These are phyloP conservation scores for Drosophila arawakana DNA, from an alignment of 1,140 invertebrate species.

Conservation along the genomic window DNA sequence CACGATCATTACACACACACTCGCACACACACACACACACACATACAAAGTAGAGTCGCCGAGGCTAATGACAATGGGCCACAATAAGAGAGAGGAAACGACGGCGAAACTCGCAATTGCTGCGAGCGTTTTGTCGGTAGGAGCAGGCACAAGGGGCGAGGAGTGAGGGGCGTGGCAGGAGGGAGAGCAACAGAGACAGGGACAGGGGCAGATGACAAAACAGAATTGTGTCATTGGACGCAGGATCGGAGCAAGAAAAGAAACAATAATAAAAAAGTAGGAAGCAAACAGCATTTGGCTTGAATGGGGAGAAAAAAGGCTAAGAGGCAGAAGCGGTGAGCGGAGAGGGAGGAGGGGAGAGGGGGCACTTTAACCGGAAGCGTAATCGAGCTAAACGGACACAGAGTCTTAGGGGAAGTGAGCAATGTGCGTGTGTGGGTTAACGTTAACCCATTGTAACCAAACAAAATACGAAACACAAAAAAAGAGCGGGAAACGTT, in stretches of 20 bases:
- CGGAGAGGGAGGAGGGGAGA: not conserved
- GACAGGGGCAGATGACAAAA: conserved; percentile 72
- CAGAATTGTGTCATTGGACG: conserved; percentile 76
- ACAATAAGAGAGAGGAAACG: conserved; percentile 58
- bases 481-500: conserved; percentile 66
- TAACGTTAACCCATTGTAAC: conserved; percentile 49
- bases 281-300: conserved; percentile 33
- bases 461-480: conserved; percentile 6
- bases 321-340: not conserved
- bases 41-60: not conserved
- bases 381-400: conserved; percentile 79
- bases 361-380: conserved; percentile 66
- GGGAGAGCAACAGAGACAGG: not conserved
- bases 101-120: conserved; percentile 47
- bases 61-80: conserved; percentile 70
- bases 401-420: conserved; percentile 60
- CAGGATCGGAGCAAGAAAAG: conserved; percentile 60
- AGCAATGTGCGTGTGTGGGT: conserved; percentile 55
- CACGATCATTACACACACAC: conserved; percentile 68
- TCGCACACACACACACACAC: not conserved
- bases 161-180: conserved; percentile 4
- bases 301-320: not conserved
- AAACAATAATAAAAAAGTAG: conserved; percentile 23
- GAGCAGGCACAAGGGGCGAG: conserved; percentile 5
- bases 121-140: conserved; percentile 45